These are phyloP conservation scores for Watsonalla cultraria DNA, from an alignment of 2,888 invertebrate species.

Conservation along the genomic window DNA sequence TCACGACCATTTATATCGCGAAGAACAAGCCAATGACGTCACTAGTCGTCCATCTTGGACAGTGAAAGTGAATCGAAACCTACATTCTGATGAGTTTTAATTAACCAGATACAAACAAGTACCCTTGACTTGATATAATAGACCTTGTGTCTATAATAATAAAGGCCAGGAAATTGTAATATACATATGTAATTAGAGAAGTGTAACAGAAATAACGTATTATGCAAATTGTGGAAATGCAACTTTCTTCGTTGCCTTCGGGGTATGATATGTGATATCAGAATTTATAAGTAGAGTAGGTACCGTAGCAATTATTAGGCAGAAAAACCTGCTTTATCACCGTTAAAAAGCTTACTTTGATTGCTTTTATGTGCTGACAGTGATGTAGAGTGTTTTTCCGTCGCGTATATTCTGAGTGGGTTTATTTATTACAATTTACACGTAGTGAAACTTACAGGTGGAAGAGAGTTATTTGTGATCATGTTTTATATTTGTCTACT, in stretches of 20 bases:
- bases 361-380: no score
- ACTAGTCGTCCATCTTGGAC: constrained; percentile 5
- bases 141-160: background rate
- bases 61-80: constrained; percentile 30
- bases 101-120: constrained; percentile 7
- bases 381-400: no score
- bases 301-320: no score
- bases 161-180: background rate
- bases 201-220: background rate
- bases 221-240: background rate
- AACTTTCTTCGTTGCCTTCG: background rate
- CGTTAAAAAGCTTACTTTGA: no score
- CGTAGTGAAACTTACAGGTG: no score
- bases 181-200: background rate
- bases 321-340: no score
- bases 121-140: background rate
- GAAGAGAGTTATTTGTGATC: no score
- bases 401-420: no score
- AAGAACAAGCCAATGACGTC: constrained; percentile 13
- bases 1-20: background rate
- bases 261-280: background rate
- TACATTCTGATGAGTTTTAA: constrained; percentile 20
- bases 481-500: no score
- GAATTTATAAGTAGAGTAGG: background rate
- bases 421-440: no score